These are phyloP conservation scores for Drosophila mercatorum DNA, from an alignment of 2,888 invertebrate species.

Conservation along the genomic window DNA sequence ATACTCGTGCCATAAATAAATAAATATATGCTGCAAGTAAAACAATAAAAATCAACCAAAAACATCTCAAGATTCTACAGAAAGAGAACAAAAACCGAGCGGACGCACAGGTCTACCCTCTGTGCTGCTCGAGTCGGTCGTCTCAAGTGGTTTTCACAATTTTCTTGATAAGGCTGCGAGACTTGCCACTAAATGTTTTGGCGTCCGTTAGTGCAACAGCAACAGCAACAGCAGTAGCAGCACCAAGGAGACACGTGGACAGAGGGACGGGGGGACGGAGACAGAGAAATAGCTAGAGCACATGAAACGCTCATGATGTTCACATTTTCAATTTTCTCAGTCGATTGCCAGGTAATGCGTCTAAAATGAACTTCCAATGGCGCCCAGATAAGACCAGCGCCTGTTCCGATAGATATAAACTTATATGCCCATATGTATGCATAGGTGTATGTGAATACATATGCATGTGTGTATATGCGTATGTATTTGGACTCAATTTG, in stretches of 20 bases:
- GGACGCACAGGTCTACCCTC: constrained; percentile 2
- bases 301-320: constrained; percentile 14
- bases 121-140: constrained; percentile 13
- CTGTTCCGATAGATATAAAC: constrained; percentile 7
- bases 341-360: constrained; percentile 76
- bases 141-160: constrained; percentile 55
- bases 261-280: background rate
- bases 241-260: background rate
- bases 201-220: constrained; percentile 70
- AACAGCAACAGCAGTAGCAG: constrained; percentile 20
- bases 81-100: background rate
- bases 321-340: constrained; percentile 37
- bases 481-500: constrained; percentile 36
- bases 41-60: background rate
- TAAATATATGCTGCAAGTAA: constrained; percentile 19
- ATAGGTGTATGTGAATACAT: background rate
- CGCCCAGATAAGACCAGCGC: constrained; percentile 58
- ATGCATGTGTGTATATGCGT: background rate
- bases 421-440: too few relatives aligned
- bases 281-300: constrained; percentile 6
- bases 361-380: constrained; percentile 67
- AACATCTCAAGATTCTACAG: background rate
- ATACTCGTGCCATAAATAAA: constrained; percentile 43
- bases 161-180: constrained; percentile 46
- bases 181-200: constrained; percentile 67